Evolutionary conservation across 1,140 invertebrate genomes (phyloP), one percentile per base, ranked within the genome.

Genomic region (Drosophila parvula): DNA sequence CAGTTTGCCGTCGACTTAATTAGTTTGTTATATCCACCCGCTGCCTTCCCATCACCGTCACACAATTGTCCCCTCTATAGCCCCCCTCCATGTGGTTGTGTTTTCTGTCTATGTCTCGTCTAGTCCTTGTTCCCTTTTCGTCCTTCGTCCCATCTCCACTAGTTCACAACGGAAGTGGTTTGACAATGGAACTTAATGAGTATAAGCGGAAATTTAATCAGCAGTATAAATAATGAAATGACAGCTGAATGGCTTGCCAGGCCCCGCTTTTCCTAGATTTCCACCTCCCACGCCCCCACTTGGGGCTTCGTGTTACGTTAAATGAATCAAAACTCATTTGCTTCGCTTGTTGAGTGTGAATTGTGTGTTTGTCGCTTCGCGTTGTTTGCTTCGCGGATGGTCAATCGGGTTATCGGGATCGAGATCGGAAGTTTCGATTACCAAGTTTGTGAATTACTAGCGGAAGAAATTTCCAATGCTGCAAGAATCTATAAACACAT

Each of bases 131-230:
- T 57, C 51, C 60, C 18, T 14, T 16, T 16, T 32, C 18, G 18
- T 12, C 16, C 36, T 45, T 18, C 5, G 12, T 56, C 18, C 28
- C n/a, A 38, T 14, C 62, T 43, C 65, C 12, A 48, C 47, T 65
- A 43, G 45, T 53, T 64, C 45, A 55, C 73, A 70, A 60, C 76
- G 83, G 83, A 83, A 84, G 83, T 83, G 84, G 83, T 88, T 89
- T 74, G 73, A 89, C 80, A 88, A 88, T 89, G 80, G 73, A 88
- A 89, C 84, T 88, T 88, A 88, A 88, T 89, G 80, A 88, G 83
- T 83, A 88, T 88, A 89, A 88, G 84, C 83, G 83, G 83, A 88
- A 88, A 88, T 88, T 88, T 88, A 88, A 88, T 88, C 83, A 88
- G 84, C 84, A 88, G 84, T 89, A 89, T 88, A 86, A 86, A 86